These are phyloP conservation scores for Epizoanthus rinbou DNA, from an alignment of 92 coral and sea anemone genomes.

Conservation along the genomic window DNA sequence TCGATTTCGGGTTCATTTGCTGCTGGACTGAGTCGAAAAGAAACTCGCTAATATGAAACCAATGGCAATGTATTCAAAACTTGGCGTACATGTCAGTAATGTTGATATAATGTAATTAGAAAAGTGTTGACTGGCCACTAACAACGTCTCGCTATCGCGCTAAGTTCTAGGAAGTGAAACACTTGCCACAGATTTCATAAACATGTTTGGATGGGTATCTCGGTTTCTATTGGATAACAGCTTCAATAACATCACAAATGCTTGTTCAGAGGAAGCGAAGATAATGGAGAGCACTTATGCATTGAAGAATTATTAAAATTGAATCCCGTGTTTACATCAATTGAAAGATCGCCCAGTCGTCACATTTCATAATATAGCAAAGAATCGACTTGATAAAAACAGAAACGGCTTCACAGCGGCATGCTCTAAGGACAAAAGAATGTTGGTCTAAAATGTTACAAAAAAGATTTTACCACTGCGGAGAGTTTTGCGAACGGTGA, in stretches of 20 bases:
- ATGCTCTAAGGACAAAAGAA: no score
- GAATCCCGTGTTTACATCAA: conserved; percentile 37
- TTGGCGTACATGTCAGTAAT: conserved; percentile 36
- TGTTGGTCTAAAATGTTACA: no score
- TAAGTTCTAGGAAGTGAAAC: conserved; percentile 31
- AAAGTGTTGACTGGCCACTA: conserved; percentile 29
- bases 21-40: not conserved
- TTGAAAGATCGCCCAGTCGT: not conserved
- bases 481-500: no score
- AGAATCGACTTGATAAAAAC: not conserved
- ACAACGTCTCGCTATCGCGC: conserved; percentile 16
- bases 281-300: conserved; percentile 4
- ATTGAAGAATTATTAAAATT: conserved; percentile 17
- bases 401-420: not conserved
- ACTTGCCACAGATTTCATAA: conserved; percentile 19
- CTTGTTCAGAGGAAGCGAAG: conserved; percentile 33
- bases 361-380: not conserved
- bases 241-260: conserved; percentile 28
- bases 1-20: not conserved
- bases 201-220: conserved; percentile 13
- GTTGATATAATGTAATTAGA: conserved; percentile 45
- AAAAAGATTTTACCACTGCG: no score
- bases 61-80: conserved; percentile 29
- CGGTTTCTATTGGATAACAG: conserved; percentile 5
- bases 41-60: conserved; percentile 5